Evolutionary conservation across 2,888 invertebrate species (phyloP).

Genomic region (Sarcophaga rosellei): DNA sequence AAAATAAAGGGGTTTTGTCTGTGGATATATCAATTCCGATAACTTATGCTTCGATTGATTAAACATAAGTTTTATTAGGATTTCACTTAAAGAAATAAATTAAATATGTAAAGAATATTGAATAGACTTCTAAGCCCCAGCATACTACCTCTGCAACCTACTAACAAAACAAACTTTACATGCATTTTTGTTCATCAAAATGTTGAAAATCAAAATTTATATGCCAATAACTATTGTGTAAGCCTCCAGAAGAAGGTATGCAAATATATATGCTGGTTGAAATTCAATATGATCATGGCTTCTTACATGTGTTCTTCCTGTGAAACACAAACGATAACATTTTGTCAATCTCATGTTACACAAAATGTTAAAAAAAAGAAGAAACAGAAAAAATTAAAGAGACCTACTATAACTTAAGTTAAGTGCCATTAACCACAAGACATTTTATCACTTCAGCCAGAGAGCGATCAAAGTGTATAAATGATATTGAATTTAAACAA

Average conservation of each 20-base stretch:
- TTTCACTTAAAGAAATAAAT: neutral
- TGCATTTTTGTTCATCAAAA: constrained; percentile 22
- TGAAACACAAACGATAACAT: constrained; percentile 41
- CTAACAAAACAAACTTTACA: neutral
- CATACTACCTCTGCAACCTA: neutral
- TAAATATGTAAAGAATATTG: neutral
- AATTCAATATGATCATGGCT: constrained; percentile 46
- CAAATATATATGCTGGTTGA: constrained; percentile 39
- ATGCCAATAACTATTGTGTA: neutral
- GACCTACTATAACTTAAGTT: constrained; percentile 32
- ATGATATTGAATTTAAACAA: neutral
- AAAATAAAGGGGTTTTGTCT: too few species aligned
- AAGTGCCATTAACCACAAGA: constrained; percentile 41
- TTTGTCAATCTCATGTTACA: constrained; percentile 57
- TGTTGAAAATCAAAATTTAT: constrained; percentile 41
- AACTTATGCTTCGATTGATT: too few species aligned
- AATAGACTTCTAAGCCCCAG: neutral
- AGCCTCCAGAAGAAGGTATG: constrained; percentile 23
- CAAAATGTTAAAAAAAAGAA: neutral
- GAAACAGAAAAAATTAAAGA: constrained; percentile 16
- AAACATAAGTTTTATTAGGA: too few species aligned
- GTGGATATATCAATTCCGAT: too few species aligned
- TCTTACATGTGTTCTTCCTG: constrained; percentile 51
- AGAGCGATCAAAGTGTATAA: neutral
- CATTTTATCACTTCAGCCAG: constrained; percentile 53